phyloP scores from a whole-genome alignment of 2,113 vertebrate genomes.

The Motacilla alba region DNA sequence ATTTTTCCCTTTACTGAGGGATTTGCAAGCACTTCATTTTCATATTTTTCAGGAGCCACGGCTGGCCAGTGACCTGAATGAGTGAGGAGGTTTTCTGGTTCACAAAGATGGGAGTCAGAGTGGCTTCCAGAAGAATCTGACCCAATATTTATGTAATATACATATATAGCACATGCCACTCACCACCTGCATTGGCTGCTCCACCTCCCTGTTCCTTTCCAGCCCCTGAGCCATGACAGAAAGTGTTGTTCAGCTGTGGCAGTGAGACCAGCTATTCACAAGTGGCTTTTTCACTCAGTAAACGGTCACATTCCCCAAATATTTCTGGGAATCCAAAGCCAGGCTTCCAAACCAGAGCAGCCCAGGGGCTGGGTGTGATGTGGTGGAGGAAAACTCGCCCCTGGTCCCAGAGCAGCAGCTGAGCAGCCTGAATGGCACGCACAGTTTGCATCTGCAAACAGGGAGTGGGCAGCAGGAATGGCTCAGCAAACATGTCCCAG shows the following conservation, averaged over 20 bases:
- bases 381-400: slow-evolving; percentile 6
- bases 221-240: slow-evolving; percentile 26
- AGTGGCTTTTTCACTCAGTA: slow-evolving; percentile 42
- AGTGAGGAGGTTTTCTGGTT: background rate
- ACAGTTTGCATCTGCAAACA: slow-evolving; percentile 54
- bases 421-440: slow-evolving; percentile 47
- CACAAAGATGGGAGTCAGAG: background rate
- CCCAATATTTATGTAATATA: background rate
- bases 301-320: slow-evolving; percentile 62
- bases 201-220: background rate
- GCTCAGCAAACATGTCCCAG: slow-evolving; percentile 41
- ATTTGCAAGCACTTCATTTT: background rate
- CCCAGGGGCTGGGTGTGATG: slow-evolving; percentile 49
- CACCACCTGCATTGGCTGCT: background rate
- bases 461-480: slow-evolving; percentile 19
- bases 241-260: slow-evolving; percentile 29
- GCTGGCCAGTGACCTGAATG: background rate
- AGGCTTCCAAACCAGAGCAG: slow-evolving; percentile 47
- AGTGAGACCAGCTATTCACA: slow-evolving; percentile 50
- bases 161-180: slow-evolving; percentile 24
- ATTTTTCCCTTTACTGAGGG: background rate
- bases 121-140: background rate
- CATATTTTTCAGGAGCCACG: background rate
- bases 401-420: slow-evolving; percentile 13
- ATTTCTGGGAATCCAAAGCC: slow-evolving; percentile 49